Conservation (phyloP, 2,888 invertebrate genomes). For the Apotomis turbidana region DNA sequence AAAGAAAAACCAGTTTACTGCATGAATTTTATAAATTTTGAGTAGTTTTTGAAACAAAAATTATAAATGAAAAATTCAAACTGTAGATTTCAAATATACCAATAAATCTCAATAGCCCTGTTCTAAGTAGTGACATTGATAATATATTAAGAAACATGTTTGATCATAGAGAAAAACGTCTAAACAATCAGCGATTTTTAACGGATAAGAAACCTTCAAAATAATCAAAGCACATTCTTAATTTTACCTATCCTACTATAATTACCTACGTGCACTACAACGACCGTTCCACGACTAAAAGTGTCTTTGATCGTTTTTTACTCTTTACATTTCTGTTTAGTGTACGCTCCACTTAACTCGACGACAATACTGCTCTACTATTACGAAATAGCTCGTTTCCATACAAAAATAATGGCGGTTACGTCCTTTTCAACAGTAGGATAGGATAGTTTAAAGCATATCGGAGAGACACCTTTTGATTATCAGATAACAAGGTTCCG, state of each 20-base stretch:
- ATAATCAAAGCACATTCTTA: background rate
- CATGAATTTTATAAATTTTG: too few relatives aligned
- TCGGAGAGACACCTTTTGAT: slow-evolving; percentile 12
- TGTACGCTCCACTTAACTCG: slow-evolving; percentile 40
- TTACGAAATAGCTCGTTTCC: background rate
- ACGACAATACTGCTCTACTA: slow-evolving; percentile 30
- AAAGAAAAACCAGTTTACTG: too few relatives aligned
- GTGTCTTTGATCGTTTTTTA: slow-evolving; percentile 25
- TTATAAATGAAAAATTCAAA: too few relatives aligned
- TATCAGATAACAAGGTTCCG: slow-evolving; percentile 22
- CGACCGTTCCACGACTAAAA: slow-evolving; percentile 5
- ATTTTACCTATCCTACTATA: slow-evolving; percentile 8
- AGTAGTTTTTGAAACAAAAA: too few relatives aligned
- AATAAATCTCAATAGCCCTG: too few relatives aligned
- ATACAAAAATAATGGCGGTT: slow-evolving; percentile 16
- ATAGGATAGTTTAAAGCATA: slow-evolving; percentile 14
- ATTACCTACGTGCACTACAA: slow-evolving; percentile 36
- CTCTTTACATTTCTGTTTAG: slow-evolving; percentile 40
- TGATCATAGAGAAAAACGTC: too few relatives aligned
- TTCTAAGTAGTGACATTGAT: too few relatives aligned
- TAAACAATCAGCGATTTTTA: too few relatives aligned
- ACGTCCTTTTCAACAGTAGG: background rate
- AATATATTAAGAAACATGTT: too few relatives aligned
- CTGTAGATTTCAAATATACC: too few relatives aligned
- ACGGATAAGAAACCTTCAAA: too few relatives aligned